Evolutionary conservation across 2,113 vertebrate species (phyloP), one percentile per base, ranked within the genome.

Genomic region (mouse (Mus musculus)): DNA sequence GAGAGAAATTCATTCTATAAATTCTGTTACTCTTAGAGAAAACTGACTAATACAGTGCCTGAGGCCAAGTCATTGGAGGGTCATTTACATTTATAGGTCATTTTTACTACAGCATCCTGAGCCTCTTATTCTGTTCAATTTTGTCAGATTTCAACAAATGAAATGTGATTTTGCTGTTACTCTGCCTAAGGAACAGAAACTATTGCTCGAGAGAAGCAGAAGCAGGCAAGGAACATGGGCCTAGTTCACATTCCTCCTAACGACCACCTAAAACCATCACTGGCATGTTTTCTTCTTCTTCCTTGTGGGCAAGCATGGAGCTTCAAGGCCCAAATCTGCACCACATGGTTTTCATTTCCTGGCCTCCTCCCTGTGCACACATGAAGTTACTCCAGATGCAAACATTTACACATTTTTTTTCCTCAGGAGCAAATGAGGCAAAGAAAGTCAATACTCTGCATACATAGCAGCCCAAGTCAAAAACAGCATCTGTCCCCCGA

Each of bases 261-360:
- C 78, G 80, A 56, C 72, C 86, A 90, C 76, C 56, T 69, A 28
- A 80, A 39, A 63, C 73, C 91, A 78, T 89, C n/a, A 36, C 65
- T 81, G 56, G 77, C 73, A n/a, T 8, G 0, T 12, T 10, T 81
- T 87, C 56, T n/a, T 30, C 69, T 95, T 36, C 86, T 49, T 85
- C 81, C 75, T 39, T 91, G 52, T 69, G 82, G 28, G 80, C 82
- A 97, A 97, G 86, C 94, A 86, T 91, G 96, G 88, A 91, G 94
- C 92, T 94, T 95, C 95, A 93, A 98, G 96, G 77, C 22, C 96
- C 93, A 96, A 96, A 73, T 63, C 76, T 77, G 22, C 96, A 77
- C 71, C 98, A 98, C 97, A 94, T 97, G 98, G 97, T 97, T 97
- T 98, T 96, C 95, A 98, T 98, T 98, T 98, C 98, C 98, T 97